Base-by-base conservation (phyloP, 1,140 invertebrate genomes). In the Leptoteleia sp. region DNA sequence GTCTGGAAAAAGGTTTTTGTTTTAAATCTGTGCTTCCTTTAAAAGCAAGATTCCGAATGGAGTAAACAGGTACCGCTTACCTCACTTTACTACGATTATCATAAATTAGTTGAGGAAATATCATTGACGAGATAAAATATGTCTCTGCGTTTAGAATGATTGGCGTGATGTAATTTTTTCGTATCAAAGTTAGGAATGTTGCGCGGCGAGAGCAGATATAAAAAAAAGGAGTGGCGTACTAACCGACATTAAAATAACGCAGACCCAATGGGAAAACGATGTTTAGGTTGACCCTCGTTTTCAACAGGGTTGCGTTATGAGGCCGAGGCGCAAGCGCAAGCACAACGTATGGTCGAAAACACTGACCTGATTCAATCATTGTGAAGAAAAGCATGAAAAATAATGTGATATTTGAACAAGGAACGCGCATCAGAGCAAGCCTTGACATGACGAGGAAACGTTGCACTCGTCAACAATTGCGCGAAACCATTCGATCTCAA, bases 321-420 rank as follows among this genome's bases (percentile, higher is more conserved):
- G 65, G 38, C 29, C 17, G 35, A 25, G 33, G 80, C 84, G 80
- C 83, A 84, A 59, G 82, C 86, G 85, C 83, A 77, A 59, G 62
- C 85, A 81, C 85, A 85, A 86, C 84, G 88, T 87, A 88, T 87
- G 85, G 85, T 88, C 82, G 85, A 88, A 87, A 88, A 87, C 85
- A 88, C 85, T 88, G 87, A 88, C 87, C 87, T 88, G 83, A 85
- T 88, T 88, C 85, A 88, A 88, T 86, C 82, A 86, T 86, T 81
- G 77, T 82, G 33, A 67, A 47, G 38, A 71, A 71, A 70, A 37
- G 48, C 42, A 80, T 62, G 59, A 78, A 78, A 79, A 79, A 79
- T 73, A 57, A 13, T 73, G 57, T 57, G 42, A 38, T 68, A 62
- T 37, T 50, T 27, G 37, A 48, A 16, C 55, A 61, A 57, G 42